These are phyloP conservation scores for Willowsia nigromaculata DNA, from an alignment of 2,888 invertebrate species.

Conservation along the genomic window DNA sequence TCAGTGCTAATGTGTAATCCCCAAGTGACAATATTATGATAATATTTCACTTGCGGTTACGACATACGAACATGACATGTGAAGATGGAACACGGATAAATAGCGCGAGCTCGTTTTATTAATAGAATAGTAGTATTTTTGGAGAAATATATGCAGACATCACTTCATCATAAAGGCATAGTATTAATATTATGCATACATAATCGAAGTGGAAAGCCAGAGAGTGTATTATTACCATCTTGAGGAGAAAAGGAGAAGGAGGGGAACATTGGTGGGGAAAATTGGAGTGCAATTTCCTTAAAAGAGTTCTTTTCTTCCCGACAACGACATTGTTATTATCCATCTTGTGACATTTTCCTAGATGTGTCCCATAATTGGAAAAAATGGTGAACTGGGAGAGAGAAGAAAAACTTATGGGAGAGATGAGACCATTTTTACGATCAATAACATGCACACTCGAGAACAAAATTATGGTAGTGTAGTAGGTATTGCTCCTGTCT, in stretches of 20 bases:
- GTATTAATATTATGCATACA: constrained; percentile 3
- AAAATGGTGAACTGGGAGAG: constrained; percentile 31
- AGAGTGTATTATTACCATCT: constrained; percentile 7
- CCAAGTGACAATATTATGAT: constrained; percentile 22
- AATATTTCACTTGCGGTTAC: constrained; percentile 30
- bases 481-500: neutral
- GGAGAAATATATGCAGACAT: neutral
- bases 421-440: constrained; percentile 56
- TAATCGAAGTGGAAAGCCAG: constrained; percentile 5
- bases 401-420: neutral
- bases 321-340: constrained; percentile 42
- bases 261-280: constrained; percentile 6
- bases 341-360: constrained; percentile 61
- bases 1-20: neutral
- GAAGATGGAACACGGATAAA: neutral
- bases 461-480: neutral
- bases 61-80: neutral
- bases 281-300: constrained; percentile 55
- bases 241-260: neutral
- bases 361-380: constrained; percentile 38
- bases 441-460: constrained; percentile 50
- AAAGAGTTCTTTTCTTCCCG: constrained; percentile 33
- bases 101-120: neutral
- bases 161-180: neutral
- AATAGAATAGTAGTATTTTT: neutral